A percentile compares a stretch with the other conserved stretches of the same genome.
phyloP scores from a whole-genome alignment of 2,113 vertebrate species.

The Sorex fumeus region DNA sequence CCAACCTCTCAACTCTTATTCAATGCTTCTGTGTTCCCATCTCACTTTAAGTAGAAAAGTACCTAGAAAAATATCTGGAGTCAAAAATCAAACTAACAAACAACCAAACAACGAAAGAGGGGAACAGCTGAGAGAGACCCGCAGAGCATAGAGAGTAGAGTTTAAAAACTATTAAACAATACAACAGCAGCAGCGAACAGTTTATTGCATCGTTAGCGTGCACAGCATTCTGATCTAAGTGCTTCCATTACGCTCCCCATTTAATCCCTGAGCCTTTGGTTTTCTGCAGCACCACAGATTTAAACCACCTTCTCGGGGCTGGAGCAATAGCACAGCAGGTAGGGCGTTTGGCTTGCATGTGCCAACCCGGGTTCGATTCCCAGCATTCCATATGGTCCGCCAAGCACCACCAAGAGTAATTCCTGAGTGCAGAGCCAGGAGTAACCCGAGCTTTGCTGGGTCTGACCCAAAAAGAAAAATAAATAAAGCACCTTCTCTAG shows the following conservation, averaged over 20 bases:
- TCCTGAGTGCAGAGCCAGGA: too few relatives aligned
- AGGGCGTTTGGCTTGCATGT: too few relatives aligned
- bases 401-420: too few relatives aligned
- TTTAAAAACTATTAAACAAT: neutral
- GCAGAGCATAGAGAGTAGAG: neutral
- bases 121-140: neutral
- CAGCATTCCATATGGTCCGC: too few relatives aligned
- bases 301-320: neutral
- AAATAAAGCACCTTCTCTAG: neutral
- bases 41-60: neutral
- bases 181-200: accelerated
- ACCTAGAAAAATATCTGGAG: neutral
- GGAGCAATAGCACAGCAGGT: too few relatives aligned
- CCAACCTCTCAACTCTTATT: neutral
- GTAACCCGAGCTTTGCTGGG: too few relatives aligned
- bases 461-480: too few relatives aligned
- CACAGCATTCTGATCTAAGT: accelerated
- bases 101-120: neutral
- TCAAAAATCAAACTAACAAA: neutral
- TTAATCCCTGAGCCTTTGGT: accelerated
- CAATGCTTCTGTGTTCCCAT: neutral
- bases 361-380: too few relatives aligned
- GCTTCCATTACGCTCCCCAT: neutral
- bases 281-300: neutral
- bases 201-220: accelerated